Percentiles rank a stretch among this genome's conserved stretches.
Conservation (phyloP, 1,140 invertebrate genomes). For the Streblospio benedicti region DNA sequence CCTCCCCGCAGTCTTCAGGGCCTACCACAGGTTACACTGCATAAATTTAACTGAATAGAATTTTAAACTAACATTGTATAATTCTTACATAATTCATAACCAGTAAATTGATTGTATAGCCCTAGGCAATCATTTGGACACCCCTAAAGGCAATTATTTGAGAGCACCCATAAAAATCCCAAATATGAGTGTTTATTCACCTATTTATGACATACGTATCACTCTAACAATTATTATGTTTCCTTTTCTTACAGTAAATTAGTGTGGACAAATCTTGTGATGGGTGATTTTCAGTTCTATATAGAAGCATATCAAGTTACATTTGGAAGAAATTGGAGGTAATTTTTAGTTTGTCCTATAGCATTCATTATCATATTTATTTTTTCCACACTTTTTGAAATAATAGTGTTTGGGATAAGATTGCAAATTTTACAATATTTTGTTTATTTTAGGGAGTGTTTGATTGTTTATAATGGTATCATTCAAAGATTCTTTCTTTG, state of each 20-base stretch:
- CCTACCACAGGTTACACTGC: conserved; percentile 25
- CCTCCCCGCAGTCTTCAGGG: conserved; percentile 37
- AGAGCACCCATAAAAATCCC: neutral
- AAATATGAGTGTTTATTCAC: neutral
- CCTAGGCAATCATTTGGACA: too few relatives aligned
- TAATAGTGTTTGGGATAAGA: too few relatives aligned
- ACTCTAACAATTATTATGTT: too few relatives aligned
- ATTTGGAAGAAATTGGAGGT: conserved; percentile 10
- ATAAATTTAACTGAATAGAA: conserved; percentile 8
- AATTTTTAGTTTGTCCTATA: neutral
- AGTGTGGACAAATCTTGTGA: too few relatives aligned
- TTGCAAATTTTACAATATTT: too few relatives aligned
- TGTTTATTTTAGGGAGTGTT: conserved; percentile 29
- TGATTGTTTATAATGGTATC: conserved; percentile 39
- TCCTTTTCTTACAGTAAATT: too few relatives aligned
- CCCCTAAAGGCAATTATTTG: conserved; percentile 13
- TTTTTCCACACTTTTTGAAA: neutral
- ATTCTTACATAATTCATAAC: neutral
- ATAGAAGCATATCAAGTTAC: neutral
- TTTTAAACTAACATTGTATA: neutral
- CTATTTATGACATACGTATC: too few relatives aligned
- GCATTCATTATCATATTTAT: neutral
- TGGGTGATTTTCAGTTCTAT: too few relatives aligned
- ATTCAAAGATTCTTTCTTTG: conserved; percentile 62
- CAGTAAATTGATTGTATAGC: neutral